Evolutionary conservation across 2,113 vertebrate species (phyloP).

Genomic region (Istiophorus platypterus): DNA sequence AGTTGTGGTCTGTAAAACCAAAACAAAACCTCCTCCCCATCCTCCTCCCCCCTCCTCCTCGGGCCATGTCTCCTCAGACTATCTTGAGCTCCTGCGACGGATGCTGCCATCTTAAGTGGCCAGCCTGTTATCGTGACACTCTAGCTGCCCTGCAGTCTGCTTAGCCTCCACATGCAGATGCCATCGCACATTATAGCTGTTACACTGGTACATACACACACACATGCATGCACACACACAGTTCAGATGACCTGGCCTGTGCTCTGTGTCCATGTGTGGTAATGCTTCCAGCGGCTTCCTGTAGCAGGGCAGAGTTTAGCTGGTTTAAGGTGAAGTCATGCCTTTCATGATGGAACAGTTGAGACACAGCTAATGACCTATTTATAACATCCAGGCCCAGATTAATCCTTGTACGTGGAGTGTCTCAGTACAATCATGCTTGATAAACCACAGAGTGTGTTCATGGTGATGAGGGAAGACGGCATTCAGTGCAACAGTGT

Average conservation of each 20-base stretch:
- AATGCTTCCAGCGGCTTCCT: constrained; percentile 6
- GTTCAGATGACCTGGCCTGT: too few relatives aligned
- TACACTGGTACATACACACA: too few relatives aligned
- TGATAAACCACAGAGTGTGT: too few relatives aligned
- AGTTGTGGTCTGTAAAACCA: too few relatives aligned
- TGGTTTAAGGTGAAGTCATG: constrained; percentile 7
- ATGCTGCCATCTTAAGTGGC: constrained; percentile 24
- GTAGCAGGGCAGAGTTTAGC: not conserved
- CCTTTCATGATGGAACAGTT: not conserved
- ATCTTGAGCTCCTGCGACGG: constrained; percentile 1
- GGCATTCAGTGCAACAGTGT: too few relatives aligned
- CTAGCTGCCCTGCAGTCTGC: constrained; percentile 4
- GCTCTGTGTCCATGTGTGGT: constrained; percentile 19
- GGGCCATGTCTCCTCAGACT: not conserved
- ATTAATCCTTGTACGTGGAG: not conserved
- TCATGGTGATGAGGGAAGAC: too few relatives aligned
- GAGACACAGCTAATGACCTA: not conserved
- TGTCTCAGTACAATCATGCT: not conserved
- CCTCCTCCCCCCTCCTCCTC: not conserved
- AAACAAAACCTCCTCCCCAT: too few relatives aligned
- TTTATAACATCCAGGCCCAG: constrained; percentile 7
- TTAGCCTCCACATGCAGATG: constrained; percentile 6
- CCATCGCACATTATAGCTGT: not conserved
- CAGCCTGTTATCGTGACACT: constrained; percentile 24
- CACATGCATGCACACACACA: too few relatives aligned